These are phyloP conservation scores for Hipparchia semele DNA, from an alignment of 2,888 invertebrate species.

Conservation along the genomic window DNA sequence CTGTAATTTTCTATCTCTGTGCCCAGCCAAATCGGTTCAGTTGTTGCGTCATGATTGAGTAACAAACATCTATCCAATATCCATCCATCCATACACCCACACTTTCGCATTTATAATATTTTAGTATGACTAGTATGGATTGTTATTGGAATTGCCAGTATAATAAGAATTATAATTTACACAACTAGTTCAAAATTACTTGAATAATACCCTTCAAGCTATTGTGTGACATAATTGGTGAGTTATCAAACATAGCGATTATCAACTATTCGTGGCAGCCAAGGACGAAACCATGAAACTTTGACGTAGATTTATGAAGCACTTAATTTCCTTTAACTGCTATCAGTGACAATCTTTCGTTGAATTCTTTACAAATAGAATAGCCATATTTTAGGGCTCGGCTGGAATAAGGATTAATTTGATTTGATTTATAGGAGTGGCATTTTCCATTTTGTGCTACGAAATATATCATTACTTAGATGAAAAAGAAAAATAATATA, in stretches of 20 bases:
- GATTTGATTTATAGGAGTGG: background rate
- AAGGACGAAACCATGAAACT: conserved; percentile 5
- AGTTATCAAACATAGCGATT: conserved; percentile 9
- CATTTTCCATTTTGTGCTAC: background rate
- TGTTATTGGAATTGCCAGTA: too few relatives aligned
- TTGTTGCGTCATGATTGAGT: too few relatives aligned
- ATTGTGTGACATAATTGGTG: background rate
- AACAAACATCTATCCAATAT: too few relatives aligned
- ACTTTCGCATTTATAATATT: too few relatives aligned
- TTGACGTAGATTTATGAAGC: conserved; percentile 21
- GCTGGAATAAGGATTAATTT: background rate
- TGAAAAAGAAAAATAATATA: too few relatives aligned
- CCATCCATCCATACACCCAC: too few relatives aligned
- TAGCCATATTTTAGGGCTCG: background rate
- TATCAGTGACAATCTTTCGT: conserved; percentile 18
- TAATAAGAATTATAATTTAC: background rate
- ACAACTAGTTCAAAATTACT: background rate
- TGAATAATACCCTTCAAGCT: background rate
- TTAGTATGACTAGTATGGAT: too few relatives aligned
- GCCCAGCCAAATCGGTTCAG: too few relatives aligned
- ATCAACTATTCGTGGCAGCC: conserved; percentile 1
- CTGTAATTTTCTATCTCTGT: too few relatives aligned
- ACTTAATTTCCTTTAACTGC: conserved; percentile 17
- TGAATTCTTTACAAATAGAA: conserved; percentile 16
- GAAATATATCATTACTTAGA: too few relatives aligned